Conservation (phyloP, 2,888 invertebrate species). For the Brenthis ino region DNA sequence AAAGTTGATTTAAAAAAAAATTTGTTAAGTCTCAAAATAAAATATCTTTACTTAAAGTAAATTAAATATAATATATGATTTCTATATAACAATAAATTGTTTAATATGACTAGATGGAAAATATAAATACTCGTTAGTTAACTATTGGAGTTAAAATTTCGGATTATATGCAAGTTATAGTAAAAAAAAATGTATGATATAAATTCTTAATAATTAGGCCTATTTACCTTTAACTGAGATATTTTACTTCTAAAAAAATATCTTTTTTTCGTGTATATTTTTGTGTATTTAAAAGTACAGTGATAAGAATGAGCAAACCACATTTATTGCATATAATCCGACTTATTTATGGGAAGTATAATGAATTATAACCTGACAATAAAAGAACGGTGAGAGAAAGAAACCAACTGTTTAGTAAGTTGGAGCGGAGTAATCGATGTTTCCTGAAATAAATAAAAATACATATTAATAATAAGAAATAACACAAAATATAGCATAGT, state of each 20-base stretch:
- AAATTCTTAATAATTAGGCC: slow-evolving; percentile 11
- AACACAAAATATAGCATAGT: too few species aligned
- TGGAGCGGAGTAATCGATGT: slow-evolving; percentile 87
- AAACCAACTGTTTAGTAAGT: slow-evolving; percentile 80
- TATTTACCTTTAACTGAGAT: not conserved
- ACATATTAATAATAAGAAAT: not conserved
- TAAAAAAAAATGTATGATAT: not conserved
- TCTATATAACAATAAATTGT: not conserved
- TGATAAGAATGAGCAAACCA: not conserved
- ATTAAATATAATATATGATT: slow-evolving; percentile 1
- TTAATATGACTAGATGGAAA: slow-evolving; percentile 12
- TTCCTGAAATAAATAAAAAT: slow-evolving; percentile 72
- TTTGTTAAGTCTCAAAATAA: not conserved
- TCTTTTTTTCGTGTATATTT: not conserved
- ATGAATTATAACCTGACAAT: slow-evolving; percentile 40
- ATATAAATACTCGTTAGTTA: not conserved
- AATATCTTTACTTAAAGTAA: slow-evolving; percentile 7
- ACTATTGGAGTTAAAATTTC: not conserved
- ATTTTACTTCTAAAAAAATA: too few species aligned
- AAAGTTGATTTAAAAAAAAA: too few species aligned
- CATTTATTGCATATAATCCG: slow-evolving; percentile 6
- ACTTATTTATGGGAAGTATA: not conserved
- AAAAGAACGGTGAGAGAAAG: slow-evolving; percentile 7
- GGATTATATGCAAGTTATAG: slow-evolving; percentile 5
- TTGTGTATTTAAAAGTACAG: not conserved